Conservation (phyloP, 2,113 vertebrate genomes). For the Sterrhoptilus dennistouni region DNA sequence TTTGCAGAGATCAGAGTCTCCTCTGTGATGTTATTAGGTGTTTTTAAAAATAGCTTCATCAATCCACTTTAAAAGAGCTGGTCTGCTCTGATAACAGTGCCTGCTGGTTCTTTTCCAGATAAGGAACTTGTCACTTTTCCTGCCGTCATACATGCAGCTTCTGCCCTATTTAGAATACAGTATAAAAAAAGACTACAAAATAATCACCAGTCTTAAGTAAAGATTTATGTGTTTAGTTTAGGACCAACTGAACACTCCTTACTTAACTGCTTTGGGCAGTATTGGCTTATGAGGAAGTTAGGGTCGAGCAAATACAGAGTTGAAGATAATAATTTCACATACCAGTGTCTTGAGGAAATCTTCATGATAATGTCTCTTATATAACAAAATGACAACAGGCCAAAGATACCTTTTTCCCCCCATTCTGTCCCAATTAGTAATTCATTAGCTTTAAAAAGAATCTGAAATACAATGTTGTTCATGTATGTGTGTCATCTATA, state of each 20-base stretch:
- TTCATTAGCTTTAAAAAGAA: not conserved
- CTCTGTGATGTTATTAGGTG: constrained; percentile 35
- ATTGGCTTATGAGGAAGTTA: not conserved
- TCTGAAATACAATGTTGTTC: not conserved
- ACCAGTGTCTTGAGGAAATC: not conserved
- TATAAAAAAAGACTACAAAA: not conserved
- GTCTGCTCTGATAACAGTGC: constrained; percentile 16
- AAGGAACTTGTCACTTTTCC: constrained; percentile 35
- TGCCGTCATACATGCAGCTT: not conserved
- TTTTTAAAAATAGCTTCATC: constrained; percentile 50
- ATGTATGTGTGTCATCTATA: not conserved
- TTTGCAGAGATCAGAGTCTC: constrained; percentile 24
- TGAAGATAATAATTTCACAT: not conserved
- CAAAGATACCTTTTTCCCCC: not conserved
- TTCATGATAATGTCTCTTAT: not conserved
- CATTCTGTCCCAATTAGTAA: not conserved
- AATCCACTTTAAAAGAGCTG: constrained; percentile 16
- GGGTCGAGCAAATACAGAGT: not conserved
- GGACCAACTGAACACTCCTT: not conserved
- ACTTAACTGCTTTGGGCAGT: not conserved
- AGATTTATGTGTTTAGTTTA: not conserved
- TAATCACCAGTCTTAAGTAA: not conserved
- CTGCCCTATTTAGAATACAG: constrained; percentile 12
- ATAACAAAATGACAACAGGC: not conserved
- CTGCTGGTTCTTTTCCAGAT: constrained; percentile 32